Evolutionary conservation across 2,888 invertebrate genomes (phyloP), one percentile per base, ranked within the genome.

Genomic region (Odontomyia ornata): DNA sequence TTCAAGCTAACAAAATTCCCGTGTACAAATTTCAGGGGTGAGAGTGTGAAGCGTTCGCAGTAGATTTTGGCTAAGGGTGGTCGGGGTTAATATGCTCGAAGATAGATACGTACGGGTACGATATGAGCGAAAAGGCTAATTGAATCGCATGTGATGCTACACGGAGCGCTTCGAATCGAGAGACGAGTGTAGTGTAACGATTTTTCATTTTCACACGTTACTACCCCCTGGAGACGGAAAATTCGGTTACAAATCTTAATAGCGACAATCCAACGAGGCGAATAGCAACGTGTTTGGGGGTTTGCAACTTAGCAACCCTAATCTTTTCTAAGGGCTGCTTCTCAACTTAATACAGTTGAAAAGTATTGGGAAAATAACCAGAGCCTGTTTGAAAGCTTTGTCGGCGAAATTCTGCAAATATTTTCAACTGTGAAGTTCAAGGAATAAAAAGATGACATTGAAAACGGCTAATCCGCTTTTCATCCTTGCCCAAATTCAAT

Each of bases 1-100:
- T 56, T 13, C 56, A 27, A 72, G 72, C 72, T 56, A 56, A 52
- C 72, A 30, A 72, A 72, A 72, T 72, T 52, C 56, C 72, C 25
- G 69, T 69, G 69, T 47, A 47, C 69, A 69, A 69, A 69, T 47
- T 69, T 69, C 5, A 23, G 15, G 23, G 25, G 47, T 28, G 23
- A 11, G 23, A 46, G 47, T 1, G 69, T 25, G 25, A 47, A 69
- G 25, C 47, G 23, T 69, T 65, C n/a, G 36, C n/a, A 1, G 36
- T 36, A 36, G 36, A 52, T 23, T 60, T 23, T 46, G 47, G 23
- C 36, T 11, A 4, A 46, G 1, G 47, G 69, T 69, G 13, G 18
- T 52, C 36, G 52, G 52, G 52, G 52, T 18, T 52, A 52, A 52
- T 52, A 18, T 52, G n/a, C 18, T 52, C 13, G 52, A 9, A 18